phyloP scores from a whole-genome alignment of 1,140 invertebrate genomes.

The Pseudomyrmex gracilis region DNA sequence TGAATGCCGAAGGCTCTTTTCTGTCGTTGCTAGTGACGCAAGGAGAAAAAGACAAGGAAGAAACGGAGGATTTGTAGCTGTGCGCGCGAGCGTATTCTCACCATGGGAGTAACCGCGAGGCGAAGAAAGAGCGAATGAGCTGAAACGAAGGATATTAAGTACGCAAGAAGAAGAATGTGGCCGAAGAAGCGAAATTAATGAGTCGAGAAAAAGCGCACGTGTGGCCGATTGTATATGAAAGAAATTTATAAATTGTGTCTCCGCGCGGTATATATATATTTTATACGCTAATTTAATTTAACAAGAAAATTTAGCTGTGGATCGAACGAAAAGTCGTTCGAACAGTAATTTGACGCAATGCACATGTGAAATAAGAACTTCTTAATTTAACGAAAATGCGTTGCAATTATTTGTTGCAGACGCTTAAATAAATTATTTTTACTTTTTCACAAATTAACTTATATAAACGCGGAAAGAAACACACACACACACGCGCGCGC shows the following conservation, averaged over 20 bases:
- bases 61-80: conserved; percentile 34
- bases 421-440: conserved; percentile 10
- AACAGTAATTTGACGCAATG: no score
- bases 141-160: conserved; percentile 21
- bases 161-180: background rate
- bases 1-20: conserved; percentile 54
- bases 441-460: conserved; percentile 32
- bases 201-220: background rate
- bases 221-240: background rate
- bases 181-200: no score
- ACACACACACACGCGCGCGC: no score
- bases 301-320: no score
- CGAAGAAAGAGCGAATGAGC: conserved; percentile 26
- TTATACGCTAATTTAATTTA: no score
- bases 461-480: no score
- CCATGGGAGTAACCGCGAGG: background rate
- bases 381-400: no score
- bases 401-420: background rate
- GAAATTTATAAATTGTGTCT: background rate
- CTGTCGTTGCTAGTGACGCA: conserved; percentile 38
- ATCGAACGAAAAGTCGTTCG: no score
- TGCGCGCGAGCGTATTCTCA: background rate
- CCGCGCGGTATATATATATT: no score
- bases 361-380: no score
- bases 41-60: conserved; percentile 31